Evolutionary conservation across 2,888 invertebrate species (phyloP), one percentile per base, ranked within the genome.

Genomic region (Plusia festucae): DNA sequence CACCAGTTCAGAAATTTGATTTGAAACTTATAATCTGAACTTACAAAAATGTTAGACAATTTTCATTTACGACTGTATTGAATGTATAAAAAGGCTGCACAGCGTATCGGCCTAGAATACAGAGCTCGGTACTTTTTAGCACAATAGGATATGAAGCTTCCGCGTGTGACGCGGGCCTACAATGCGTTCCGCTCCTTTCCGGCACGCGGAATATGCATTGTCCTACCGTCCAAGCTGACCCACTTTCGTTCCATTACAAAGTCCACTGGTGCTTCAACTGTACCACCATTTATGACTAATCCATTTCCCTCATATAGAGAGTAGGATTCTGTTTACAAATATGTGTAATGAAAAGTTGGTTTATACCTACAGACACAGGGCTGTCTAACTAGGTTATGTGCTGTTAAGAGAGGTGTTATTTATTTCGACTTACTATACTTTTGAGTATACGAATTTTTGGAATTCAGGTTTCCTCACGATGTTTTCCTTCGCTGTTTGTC

Each of bases 161-260:
- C 89, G 84, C 78, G 74, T 81, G 86, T 85, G 86, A 84, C 77
- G 78, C 78, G 68, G 60, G 69, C 79, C 75, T 85, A 89, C 91
- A 91, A 90, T 90, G 89, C 88, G 88, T 86, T 81, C 79, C 69
- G 85, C 85, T 89, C 87, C 88, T 85, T 70, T 71, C 72, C 74
- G 79, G 62, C 70, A 71, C 78, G 73, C 83, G 86, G 89, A 87
- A 90, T 88, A 86, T 88, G 90, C 89, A 90, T 92, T 92, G 92
- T 93, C 85, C 76, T 65, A 68, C 80, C 77, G 82, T 81, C 81
- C 82, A 74, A 70, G 81, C 75, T 86, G 90, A 81, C 88, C 90
- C 87, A 89, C 87, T 91, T 90, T 85, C 87, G 81, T 86, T 85
- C 87, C 85, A 86, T 88, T 85, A 82, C 84, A 83, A 81, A 85